Evolutionary conservation across 2,797 vertebrate species (phyloP).

Genomic region (Picus viridis): DNA sequence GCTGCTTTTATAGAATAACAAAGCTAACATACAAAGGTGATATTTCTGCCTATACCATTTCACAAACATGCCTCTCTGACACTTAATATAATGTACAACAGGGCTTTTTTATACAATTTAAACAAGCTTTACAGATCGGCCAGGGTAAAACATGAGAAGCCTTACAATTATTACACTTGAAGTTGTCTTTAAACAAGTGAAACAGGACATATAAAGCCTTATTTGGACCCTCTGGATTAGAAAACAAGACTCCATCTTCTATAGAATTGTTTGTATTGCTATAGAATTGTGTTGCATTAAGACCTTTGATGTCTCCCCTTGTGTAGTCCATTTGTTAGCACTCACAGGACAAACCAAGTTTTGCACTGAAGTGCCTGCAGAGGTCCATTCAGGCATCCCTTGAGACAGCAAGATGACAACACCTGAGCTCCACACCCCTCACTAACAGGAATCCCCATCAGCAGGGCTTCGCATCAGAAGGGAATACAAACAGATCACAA

Average conservation of each 20-base stretch:
- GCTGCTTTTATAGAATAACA: not conserved
- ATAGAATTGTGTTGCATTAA: not conserved
- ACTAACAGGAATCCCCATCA: not conserved
- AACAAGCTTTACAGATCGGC: not conserved
- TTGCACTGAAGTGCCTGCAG: not conserved
- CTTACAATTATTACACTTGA: not conserved
- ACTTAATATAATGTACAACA: not conserved
- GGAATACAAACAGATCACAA: not conserved
- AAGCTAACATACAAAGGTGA: not conserved
- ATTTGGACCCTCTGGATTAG: not conserved
- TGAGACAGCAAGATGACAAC: not conserved
- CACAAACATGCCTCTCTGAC: not conserved
- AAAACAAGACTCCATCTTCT: not conserved
- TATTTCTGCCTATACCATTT: not conserved
- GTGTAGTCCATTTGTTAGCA: not conserved
- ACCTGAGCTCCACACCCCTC: not conserved
- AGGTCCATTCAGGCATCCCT: not conserved
- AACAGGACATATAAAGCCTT: not conserved
- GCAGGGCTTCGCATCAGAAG: not conserved
- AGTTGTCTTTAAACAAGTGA: not conserved
- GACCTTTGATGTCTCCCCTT: not conserved
- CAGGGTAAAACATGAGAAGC: not conserved
- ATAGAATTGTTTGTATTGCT: not conserved
- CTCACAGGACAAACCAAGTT: not conserved
- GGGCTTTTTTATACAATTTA: not conserved